phyloP scores from a whole-genome alignment of 2,113 vertebrate species.

The Dolichotis patagonum region DNA sequence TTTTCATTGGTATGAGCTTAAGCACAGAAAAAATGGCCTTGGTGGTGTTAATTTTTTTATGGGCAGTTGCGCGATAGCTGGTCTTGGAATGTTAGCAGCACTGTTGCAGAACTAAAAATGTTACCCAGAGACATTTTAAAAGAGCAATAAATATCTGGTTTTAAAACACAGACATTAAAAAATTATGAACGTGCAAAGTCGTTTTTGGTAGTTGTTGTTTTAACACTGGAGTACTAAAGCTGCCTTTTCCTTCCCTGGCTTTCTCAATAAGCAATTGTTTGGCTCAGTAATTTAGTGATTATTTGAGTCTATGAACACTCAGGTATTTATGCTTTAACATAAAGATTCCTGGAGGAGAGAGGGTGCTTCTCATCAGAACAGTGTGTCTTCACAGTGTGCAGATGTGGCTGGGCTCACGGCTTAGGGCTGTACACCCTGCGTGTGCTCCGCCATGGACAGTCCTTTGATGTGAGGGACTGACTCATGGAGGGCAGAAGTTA shows the following conservation, averaged over 20 bases:
- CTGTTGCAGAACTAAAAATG: slow-evolving; percentile 70
- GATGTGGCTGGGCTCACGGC: background rate
- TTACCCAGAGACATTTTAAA: slow-evolving; percentile 77
- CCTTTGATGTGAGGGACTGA: background rate
- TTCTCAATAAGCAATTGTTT: slow-evolving; percentile 53
- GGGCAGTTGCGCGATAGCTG: slow-evolving; percentile 56
- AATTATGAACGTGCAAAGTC: slow-evolving; percentile 65
- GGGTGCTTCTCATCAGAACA: background rate
- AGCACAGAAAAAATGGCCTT: slow-evolving; percentile 68
- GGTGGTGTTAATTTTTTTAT: slow-evolving; percentile 77
- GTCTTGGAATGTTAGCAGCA: slow-evolving; percentile 71
- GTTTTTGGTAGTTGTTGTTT: slow-evolving; percentile 68
- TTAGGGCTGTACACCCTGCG: background rate
- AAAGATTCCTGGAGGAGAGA: background rate
- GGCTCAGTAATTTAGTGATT: background rate
- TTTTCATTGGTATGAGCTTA: slow-evolving; percentile 71
- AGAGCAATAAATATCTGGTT: slow-evolving; percentile 74
- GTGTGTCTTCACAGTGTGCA: background rate
- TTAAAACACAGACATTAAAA: slow-evolving; percentile 76
- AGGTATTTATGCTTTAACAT: background rate
- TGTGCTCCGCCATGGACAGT: background rate
- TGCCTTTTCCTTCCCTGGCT: slow-evolving; percentile 40
- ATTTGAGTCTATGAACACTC: background rate
- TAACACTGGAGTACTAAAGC: slow-evolving; percentile 36
- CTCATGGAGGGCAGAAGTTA: background rate